A percentile compares a stretch with the other conserved stretches of the same genome.
Conservation (phyloP, 2,888 invertebrate genomes). For the Caenorhabditis sp. region DNA sequence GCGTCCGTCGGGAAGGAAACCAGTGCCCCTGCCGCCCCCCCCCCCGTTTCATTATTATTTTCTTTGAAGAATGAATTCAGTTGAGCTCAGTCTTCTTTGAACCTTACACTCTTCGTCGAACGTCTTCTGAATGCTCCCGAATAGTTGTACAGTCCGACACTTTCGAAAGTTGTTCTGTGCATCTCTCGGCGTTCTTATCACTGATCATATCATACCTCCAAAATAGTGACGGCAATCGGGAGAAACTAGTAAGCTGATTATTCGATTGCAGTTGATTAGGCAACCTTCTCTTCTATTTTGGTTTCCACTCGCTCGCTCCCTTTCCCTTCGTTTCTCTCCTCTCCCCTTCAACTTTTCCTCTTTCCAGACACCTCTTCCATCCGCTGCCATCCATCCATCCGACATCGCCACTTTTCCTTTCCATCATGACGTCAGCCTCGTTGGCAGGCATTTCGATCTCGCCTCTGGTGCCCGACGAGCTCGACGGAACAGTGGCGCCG, state of each 20-base stretch:
- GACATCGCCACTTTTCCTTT: too few relatives aligned
- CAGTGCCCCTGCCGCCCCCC: background rate
- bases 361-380: too few relatives aligned
- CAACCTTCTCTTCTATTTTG: too few relatives aligned
- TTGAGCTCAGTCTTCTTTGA: too few relatives aligned
- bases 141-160: constrained; percentile 5
- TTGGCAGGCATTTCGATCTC: constrained; percentile 56
- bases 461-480: constrained; percentile 36
- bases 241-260: constrained; percentile 46
- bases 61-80: background rate
- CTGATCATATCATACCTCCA: constrained; percentile 33
- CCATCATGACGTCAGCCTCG: constrained; percentile 54
- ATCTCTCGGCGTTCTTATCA: constrained; percentile 5
- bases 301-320: background rate
- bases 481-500: constrained; percentile 44
- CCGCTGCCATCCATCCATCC: constrained; percentile 13
- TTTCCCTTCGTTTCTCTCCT: too few relatives aligned
- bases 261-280: too few relatives aligned
- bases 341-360: constrained; percentile 6
- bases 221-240: constrained; percentile 53
- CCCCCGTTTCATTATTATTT: background rate
- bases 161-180: constrained; percentile 23
- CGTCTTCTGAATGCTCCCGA: too few relatives aligned
- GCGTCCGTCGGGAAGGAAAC: constrained; percentile 15
- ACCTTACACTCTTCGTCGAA: background rate